Conservation (phyloP, 2,797 vertebrate species). For the Anas georgica region DNA sequence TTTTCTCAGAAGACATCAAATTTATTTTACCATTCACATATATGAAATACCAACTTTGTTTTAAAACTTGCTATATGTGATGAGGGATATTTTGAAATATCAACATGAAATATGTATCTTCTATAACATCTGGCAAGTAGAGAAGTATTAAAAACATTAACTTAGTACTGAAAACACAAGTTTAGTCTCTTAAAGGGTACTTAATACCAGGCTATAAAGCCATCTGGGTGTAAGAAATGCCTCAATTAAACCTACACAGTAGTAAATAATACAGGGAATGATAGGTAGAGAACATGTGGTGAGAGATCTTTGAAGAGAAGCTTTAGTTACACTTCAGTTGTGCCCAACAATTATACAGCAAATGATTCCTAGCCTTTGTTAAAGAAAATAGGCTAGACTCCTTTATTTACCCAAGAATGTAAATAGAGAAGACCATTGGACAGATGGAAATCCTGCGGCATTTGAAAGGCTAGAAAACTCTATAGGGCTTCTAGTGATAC, state of each 20-base stretch:
- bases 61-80: not conserved
- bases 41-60: not conserved
- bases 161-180: not conserved
- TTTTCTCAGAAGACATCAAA: not conserved
- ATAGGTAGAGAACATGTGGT: slow-evolving; percentile 63
- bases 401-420: slow-evolving; percentile 71
- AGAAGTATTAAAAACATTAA: not conserved
- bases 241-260: slow-evolving; percentile 52
- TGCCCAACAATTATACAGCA: slow-evolving; percentile 67
- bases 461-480: slow-evolving; percentile 64
- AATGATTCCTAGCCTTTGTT: slow-evolving; percentile 73
- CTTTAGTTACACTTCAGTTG: slow-evolving; percentile 71
- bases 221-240: slow-evolving; percentile 65
- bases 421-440: slow-evolving; percentile 74
- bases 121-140: not conserved
- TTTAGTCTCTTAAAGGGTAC: not conserved
- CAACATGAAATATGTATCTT: not conserved
- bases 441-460: slow-evolving; percentile 77
- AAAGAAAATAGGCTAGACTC: slow-evolving; percentile 62
- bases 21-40: not conserved
- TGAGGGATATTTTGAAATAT: not conserved
- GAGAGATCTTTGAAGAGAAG: slow-evolving; percentile 62
- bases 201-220: slow-evolving; percentile 55
- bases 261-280: slow-evolving; percentile 67
- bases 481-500: slow-evolving; percentile 69